Conservation (phyloP, 2,113 vertebrate genomes). For the Hassar affinis region DNA sequence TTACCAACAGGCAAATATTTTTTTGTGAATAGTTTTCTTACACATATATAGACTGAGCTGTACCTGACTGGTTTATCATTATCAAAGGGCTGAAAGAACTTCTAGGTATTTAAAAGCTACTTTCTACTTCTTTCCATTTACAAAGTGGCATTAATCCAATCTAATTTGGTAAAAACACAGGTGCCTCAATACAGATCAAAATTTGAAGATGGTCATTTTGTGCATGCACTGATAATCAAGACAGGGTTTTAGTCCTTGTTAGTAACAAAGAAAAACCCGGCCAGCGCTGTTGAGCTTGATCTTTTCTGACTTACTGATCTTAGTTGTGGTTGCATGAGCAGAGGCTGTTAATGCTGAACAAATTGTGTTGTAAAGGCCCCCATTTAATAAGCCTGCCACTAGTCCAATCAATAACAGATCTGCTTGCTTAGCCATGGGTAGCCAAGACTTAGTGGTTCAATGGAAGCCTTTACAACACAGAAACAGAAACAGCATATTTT, state of each 20-base stretch:
- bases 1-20: background rate
- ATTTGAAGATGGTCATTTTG: background rate
- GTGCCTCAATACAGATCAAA: background rate
- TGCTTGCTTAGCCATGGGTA: background rate
- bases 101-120: background rate
- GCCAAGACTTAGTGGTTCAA: background rate
- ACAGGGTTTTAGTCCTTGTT: background rate
- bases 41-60: background rate
- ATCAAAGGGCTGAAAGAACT: background rate
- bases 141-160: background rate
- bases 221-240: background rate
- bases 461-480: background rate
- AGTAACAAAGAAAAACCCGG: background rate
- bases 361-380: background rate
- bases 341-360: background rate
- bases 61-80: background rate
- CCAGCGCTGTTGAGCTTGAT: background rate
- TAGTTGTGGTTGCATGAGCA: background rate
- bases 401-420: conserved; percentile 3
- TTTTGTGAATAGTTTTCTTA: background rate
- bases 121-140: background rate
- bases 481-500: background rate
- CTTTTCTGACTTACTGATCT: background rate
- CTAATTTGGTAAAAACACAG: background rate
- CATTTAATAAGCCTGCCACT: conserved; percentile 9